Base-by-base conservation (phyloP, 1,140 invertebrate species). In the Tribolium madens region DNA sequence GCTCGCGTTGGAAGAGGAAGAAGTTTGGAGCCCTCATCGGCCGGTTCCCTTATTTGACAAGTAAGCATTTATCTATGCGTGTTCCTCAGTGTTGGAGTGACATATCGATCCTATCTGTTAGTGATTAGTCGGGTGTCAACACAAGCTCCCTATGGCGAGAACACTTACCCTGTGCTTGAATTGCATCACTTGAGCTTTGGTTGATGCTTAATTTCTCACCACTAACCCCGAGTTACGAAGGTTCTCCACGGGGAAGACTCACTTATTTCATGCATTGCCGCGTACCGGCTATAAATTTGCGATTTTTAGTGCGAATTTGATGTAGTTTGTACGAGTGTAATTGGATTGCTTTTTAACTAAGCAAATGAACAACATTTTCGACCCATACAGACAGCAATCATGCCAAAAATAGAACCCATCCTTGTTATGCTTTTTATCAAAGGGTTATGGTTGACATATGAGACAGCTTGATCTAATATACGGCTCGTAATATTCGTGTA, bases 51-150 rank as follows among this genome's bases (percentile, higher is more conserved):
- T 64, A 64, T 64, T 64, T 64, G 57, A 64, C 57, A 64, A 64
- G 57, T 64, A 12, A 64, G 57, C 57, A 64, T 33, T 72, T 72
- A 52, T 72, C 50, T 72, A 26, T 48, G 70, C 12, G 50, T 72
- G 50, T 72, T 72, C 26, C 70, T 72, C 42, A 31, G 46, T 52
- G 31, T 52, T 9, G 46, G 70, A 17, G 14, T 72, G 70, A 72
- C 70, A 72, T 72, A 72, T 72, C 50, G 70, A 72, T 72, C 70
- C 70, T 21, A 50, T 72, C 42, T 72, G 46, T 72, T 72, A 46
- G 70, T 72, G 70, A 72, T 72, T 72, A 72, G 70, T 72, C 70
- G 70, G 70, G 70, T 72, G 70, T 72, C 70, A 72, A 72, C 46
- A 72, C 47, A 72, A 72, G 50, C 70, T 72, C 70, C 70, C 70